Evolutionary conservation across 2,888 invertebrate species (phyloP).

Genomic region (Hedychridium roseum): DNA sequence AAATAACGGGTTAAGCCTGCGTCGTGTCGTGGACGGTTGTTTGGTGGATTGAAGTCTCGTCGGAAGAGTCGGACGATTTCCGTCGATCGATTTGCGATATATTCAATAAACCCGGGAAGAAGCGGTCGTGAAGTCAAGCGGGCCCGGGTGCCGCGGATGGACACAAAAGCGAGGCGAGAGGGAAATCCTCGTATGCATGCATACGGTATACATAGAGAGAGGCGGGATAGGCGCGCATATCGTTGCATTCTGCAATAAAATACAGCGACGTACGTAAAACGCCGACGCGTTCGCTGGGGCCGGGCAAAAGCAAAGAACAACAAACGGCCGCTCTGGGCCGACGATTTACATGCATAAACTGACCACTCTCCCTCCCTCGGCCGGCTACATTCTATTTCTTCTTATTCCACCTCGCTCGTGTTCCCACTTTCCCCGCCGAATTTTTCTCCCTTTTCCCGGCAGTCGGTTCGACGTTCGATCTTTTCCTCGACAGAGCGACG

Average conservation of each 20-base stretch:
- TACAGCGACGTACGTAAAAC: constrained; percentile 38
- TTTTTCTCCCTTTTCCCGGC: constrained; percentile 5
- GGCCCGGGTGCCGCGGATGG: not conserved
- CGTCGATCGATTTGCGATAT: no score
- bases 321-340: constrained; percentile 45
- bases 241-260: constrained; percentile 37
- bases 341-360: constrained; percentile 52
- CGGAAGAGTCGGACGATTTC: no score
- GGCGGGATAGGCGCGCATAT: constrained; percentile 10
- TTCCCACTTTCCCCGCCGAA: constrained; percentile 5
- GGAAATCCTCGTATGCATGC: constrained; percentile 21
- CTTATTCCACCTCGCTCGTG: constrained; percentile 9
- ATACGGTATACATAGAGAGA: not conserved
- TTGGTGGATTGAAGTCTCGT: no score
- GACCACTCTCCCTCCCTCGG: constrained; percentile 33
- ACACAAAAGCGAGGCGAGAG: constrained; percentile 33
- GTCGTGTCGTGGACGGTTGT: no score
- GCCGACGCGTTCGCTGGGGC: constrained; percentile 37
- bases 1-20: no score
- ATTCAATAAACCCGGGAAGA: no score
- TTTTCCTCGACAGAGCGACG: no score
- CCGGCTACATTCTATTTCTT: constrained; percentile 10
- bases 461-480: no score
- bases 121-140: constrained; percentile 13
- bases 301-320: constrained; percentile 45